Percentiles rank a stretch among this genome's conserved stretches.
Evolutionary conservation across 1,140 invertebrate genomes (phyloP).

Genomic region (Agrilus planipennis): DNA sequence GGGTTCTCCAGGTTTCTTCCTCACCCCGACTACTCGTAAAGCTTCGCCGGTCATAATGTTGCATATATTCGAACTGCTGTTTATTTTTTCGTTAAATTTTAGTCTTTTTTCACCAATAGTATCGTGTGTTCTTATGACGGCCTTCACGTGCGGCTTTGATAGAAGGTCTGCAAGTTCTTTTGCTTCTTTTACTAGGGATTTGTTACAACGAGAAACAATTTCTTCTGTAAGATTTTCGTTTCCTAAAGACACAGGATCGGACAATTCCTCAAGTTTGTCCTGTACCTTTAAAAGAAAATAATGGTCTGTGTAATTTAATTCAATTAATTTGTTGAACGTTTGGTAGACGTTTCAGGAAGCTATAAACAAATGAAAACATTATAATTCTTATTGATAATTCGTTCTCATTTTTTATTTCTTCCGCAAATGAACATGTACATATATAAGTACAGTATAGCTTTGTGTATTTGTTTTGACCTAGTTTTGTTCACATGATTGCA

Average conservation of each 20-base stretch:
- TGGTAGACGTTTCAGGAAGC: no score
- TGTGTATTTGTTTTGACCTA: no score
- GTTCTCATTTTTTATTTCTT: no score
- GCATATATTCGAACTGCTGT: background rate
- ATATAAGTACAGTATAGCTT: no score
- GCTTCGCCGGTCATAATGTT: constrained; percentile 54
- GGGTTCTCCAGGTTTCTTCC: constrained; percentile 79
- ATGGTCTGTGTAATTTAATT: no score
- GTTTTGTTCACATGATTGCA: no score
- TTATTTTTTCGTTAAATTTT: constrained; percentile 14
- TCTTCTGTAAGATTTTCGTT: constrained; percentile 33
- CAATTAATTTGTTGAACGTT: no score
- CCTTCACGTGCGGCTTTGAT: constrained; percentile 40
- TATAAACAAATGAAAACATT: no score
- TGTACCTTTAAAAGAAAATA: no score
- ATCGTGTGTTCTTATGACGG: constrained; percentile 59
- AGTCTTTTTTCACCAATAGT: constrained; percentile 38
- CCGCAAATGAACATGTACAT: no score
- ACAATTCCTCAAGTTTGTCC: constrained; percentile 37
- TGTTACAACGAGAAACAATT: constrained; percentile 31
- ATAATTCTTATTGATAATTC: no score
- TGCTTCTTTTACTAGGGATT: constrained; percentile 34
- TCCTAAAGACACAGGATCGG: constrained; percentile 33
- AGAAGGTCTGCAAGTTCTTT: constrained; percentile 39
- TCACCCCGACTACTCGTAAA: constrained; percentile 81